phyloP scores from a whole-genome alignment of 1,140 invertebrate genomes.

The Cherax destructor region DNA sequence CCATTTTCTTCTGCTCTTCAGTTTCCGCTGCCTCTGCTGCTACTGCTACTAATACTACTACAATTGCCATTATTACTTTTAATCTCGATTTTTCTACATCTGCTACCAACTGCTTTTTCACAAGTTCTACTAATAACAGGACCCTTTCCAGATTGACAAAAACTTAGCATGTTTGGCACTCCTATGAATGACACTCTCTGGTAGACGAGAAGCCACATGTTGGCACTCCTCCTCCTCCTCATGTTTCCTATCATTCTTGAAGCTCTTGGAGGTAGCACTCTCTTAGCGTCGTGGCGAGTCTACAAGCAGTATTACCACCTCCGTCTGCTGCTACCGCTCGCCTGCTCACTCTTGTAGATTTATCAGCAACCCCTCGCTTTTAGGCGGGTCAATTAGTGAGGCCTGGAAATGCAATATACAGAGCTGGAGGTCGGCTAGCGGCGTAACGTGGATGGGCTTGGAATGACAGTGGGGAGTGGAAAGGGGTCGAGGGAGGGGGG shows the following conservation, averaged over 20 bases:
- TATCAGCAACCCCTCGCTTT: constrained; percentile 60
- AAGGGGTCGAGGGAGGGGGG: too few relatives aligned
- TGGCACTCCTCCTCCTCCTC: background rate
- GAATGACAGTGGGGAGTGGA: background rate
- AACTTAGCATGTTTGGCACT: too few relatives aligned
- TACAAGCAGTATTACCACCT: constrained; percentile 54
- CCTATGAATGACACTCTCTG: too few relatives aligned
- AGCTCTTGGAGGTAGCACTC: background rate
- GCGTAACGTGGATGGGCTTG: constrained; percentile 36
- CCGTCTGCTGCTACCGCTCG: constrained; percentile 22
- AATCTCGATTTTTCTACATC: too few relatives aligned
- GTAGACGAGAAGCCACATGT: background rate
- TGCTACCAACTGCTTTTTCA: too few relatives aligned
- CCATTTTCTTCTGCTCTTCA: too few relatives aligned
- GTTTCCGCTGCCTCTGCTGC: too few relatives aligned
- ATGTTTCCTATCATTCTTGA: background rate
- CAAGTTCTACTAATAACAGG: too few relatives aligned
- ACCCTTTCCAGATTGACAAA: too few relatives aligned
- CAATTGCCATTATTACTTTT: too few relatives aligned
- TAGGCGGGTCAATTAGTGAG: constrained; percentile 69
- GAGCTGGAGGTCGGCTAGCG: constrained; percentile 23
- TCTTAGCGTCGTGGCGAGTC: background rate
- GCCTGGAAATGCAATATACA: constrained; percentile 62
- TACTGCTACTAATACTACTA: too few relatives aligned
- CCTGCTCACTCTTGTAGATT: constrained; percentile 64